phyloP scores from a whole-genome alignment of 2,797 vertebrate genomes.

The Crax fasciolata region DNA sequence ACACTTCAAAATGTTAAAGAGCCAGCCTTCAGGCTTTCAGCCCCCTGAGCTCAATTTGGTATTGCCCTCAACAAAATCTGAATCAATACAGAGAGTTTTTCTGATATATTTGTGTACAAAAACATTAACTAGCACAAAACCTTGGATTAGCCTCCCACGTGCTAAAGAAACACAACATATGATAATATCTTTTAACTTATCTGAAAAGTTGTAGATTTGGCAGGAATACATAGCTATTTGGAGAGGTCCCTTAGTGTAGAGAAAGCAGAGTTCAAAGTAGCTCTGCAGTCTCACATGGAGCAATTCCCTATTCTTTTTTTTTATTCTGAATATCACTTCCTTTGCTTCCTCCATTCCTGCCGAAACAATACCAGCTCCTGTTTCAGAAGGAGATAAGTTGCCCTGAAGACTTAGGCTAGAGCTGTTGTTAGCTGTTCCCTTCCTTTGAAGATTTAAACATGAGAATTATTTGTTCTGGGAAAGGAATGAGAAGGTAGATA shows the following conservation, averaged over 20 bases:
- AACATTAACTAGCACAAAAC: not conserved
- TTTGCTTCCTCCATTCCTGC: not conserved
- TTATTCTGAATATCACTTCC: not conserved
- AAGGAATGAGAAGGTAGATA: not conserved
- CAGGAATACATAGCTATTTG: rapidly evolving
- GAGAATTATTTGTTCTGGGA: not conserved
- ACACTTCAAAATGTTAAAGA: not conserved
- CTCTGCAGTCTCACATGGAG: not conserved
- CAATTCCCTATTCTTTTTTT: not conserved
- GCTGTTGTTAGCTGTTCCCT: not conserved
- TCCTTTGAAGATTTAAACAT: not conserved
- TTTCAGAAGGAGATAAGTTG: not conserved
- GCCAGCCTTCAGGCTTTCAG: not conserved
- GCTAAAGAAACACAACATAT: not conserved
- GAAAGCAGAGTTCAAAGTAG: not conserved
- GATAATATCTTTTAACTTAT: not conserved
- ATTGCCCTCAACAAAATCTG: not conserved
- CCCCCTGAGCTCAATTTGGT: not conserved
- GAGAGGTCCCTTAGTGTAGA: not conserved
- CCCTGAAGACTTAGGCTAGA: not conserved
- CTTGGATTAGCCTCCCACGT: not conserved
- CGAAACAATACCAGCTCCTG: not conserved
- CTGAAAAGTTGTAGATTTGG: not conserved
- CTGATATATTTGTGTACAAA: not conserved
- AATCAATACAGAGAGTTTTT: not conserved